Evolutionary conservation across 2,113 vertebrate species (phyloP), one percentile per base, ranked within the genome.

Genomic region (Macrotis lagotis): DNA sequence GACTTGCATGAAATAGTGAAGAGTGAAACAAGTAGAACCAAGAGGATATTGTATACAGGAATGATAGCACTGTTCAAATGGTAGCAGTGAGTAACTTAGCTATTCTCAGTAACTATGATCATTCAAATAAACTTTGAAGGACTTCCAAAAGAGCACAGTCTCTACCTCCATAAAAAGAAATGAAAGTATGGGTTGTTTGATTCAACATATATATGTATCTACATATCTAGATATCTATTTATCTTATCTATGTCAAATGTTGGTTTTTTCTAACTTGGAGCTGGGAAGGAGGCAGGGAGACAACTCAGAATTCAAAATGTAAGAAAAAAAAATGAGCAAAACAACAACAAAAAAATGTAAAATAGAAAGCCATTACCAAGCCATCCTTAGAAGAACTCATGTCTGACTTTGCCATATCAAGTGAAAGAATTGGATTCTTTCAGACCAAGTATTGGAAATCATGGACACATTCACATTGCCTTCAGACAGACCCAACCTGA

Each of bases 391-490:
- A 11, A 66, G 59, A n/a, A 59, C 55, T 31, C 10, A 11, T 31
- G 28, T 59, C 55, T 59, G 55, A 37, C 12, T 66, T 90, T 8
- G 92, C 53, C 74, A 2, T 0, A 37, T 2, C 50, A 93, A 91
- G 48, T 51, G 95, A 90, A 90, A 0, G 0, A 26, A 92, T 89
- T 95, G 94, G 52, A 88, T 47, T 53, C 89, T 95, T 59, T 55
- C 88, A 95, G 92, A 50, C 26, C 90, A 14, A 14, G 9, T 28
- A 59, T 89, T 96, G 93, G 90, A 90, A 91, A 89, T 48, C 90
- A 89, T 3, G 93, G 92, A 92, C 95, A 94, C 94, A 95, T 93
- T 94, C 94, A 53, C 90, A 37, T 55, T 53, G n/a, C 94, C 94
- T 94, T 94, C 92, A 74, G 47, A 50, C 48, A 96, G 51, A 51